Evolutionary conservation across 2,888 invertebrate genomes (phyloP).

Genomic region (Phyllotreta cruciferae): DNA sequence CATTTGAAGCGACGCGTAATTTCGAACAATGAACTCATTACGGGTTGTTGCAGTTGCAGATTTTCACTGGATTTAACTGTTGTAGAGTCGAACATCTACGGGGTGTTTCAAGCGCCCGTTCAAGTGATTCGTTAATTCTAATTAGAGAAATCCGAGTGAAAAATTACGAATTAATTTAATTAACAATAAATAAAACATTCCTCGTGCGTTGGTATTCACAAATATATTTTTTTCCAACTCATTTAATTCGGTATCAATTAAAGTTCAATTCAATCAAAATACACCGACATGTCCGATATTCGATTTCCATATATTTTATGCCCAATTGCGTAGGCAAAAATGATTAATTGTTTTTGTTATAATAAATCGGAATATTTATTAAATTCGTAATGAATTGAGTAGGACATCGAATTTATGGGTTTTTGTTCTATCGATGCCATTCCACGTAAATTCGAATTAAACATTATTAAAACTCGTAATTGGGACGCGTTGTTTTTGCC

Average conservation of each 20-base stretch:
- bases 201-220: no score
- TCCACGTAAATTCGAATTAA: constrained; percentile 15
- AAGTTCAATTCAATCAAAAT: constrained; percentile 25
- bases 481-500: constrained; percentile 1
- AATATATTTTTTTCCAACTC: constrained; percentile 20
- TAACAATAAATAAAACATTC: no score
- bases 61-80: constrained; percentile 25
- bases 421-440: constrained; percentile 1
- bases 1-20: constrained; percentile 14
- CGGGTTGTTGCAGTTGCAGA: constrained; percentile 4
- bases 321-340: constrained; percentile 11
- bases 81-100: neutral
- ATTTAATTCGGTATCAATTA: constrained; percentile 25
- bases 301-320: constrained; percentile 18
- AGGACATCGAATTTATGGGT: constrained; percentile 17
- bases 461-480: constrained; percentile 9
- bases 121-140: no score
- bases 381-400: constrained; percentile 17
- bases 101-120: no score
- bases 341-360: constrained; percentile 26
- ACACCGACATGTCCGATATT: constrained; percentile 23
- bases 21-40: constrained; percentile 29
- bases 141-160: no score
- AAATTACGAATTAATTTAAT: no score
- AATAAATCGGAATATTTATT: constrained; percentile 12